Evolutionary conservation across 2,113 vertebrate genomes (phyloP), one percentile per base, ranked within the genome.

Genomic region (Bos taurus): DNA sequence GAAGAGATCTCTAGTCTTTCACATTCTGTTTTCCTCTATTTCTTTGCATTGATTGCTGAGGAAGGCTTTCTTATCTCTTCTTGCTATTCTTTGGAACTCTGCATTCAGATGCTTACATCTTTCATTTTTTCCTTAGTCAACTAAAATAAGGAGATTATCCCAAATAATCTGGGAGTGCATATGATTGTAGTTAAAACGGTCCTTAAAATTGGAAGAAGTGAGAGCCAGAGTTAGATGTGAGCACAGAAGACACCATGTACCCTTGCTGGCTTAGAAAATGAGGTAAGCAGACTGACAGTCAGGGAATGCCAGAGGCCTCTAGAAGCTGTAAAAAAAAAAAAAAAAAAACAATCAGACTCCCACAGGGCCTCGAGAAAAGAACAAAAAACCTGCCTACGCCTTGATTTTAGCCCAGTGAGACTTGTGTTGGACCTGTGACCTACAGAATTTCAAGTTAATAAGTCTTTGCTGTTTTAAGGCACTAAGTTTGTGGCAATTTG

Each of bases 221-320:
- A 52, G 26, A 4, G 4, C 17, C 52, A 33, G 54, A 74, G 19
- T 4, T 30, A 43, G 30, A 3, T 28, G 2, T 43, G 26, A 57
- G 1, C 16, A 30, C 0, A 33, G 4, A 21, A 78, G 5, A 14
- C 2, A 25, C 9, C 5, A 17, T 28, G 2, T 4, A 17, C 1
- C 19, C 3, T 5, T 88, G 13, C 7, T 64, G 12, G 4, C 48
- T 59, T 36, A 50, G 50, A 48, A 54, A 28, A 95, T 4, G 23
- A 74, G 8, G 2, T 23, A 28, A 92, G 30, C 2, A 62, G 62
- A 33, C 7, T 21, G 21, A 26, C 33, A 50, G 4, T 17, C 33
- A 33, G 33, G 3, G n/a, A 77, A 85, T 14, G 19, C 17, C 8
- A 52, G 5, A 2, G 4, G 5, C 4, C 2, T 4, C 23, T 14